Percentiles rank a stretch among this genome's conserved stretches.
Conservation (phyloP, 2,113 vertebrate species). For the Anoplopoma fimbria region DNA sequence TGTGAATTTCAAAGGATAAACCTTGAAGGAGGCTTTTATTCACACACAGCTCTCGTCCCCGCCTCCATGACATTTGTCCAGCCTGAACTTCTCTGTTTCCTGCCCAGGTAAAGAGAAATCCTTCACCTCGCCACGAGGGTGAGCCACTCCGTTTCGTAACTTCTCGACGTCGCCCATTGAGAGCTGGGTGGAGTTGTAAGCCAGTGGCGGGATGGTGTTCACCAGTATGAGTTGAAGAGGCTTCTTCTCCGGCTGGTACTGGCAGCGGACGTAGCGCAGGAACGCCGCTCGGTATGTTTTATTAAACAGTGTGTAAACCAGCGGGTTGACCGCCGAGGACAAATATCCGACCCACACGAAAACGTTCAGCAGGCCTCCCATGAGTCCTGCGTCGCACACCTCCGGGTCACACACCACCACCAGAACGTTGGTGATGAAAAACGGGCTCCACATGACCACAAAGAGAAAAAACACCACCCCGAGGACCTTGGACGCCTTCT, state of each 20-base stretch:
- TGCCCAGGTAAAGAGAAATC: conserved; percentile 24
- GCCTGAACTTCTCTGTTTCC: background rate
- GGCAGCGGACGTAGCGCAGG: conserved; percentile 91
- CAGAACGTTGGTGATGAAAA: conserved; percentile 97
- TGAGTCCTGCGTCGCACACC: conserved; percentile 84
- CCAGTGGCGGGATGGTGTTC: conserved; percentile 93
- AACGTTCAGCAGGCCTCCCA: conserved; percentile 90
- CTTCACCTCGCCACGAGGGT: background rate
- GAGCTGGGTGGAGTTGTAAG: conserved; percentile 89
- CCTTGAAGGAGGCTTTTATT: conserved; percentile 9
- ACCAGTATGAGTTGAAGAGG: conserved; percentile 93
- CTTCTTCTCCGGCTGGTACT: conserved; percentile 91
- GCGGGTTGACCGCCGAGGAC: conserved; percentile 95
- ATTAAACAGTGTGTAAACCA: conserved; percentile 96
- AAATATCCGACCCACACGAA: conserved; percentile 98
- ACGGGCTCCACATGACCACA: conserved; percentile 98
- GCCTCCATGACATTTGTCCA: background rate
- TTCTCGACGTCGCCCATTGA: conserved; percentile 81
- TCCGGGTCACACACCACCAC: conserved; percentile 89
- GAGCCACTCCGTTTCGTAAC: conserved; percentile 77
- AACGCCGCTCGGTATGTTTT: conserved; percentile 95
- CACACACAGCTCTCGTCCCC: conserved; percentile 73
- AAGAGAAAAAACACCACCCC: conserved; percentile 98
- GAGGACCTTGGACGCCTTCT: conserved; percentile 97
- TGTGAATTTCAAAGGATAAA: background rate